Evolutionary conservation across 1,140 invertebrate species (phyloP).

Genomic region (Tetramorium alpestre): DNA sequence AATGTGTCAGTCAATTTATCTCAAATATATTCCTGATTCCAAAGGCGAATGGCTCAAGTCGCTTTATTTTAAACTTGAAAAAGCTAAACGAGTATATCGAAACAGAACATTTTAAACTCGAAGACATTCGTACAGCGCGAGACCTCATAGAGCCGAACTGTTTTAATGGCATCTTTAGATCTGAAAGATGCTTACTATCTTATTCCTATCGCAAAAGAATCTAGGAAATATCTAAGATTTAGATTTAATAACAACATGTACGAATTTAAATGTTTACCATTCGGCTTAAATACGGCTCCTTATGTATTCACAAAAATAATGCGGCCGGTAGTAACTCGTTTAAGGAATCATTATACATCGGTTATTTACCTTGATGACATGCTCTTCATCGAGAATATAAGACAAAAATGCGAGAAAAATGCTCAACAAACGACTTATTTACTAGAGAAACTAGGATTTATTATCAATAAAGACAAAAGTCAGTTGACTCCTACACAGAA

Average conservation of each 20-base stretch:
- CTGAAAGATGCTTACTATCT: not conserved
- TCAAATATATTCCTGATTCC: no score
- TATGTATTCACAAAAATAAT: no score
- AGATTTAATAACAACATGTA: not conserved
- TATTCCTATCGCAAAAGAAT: not conserved
- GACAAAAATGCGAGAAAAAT: no score
- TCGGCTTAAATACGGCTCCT: no score
- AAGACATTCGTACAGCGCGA: not conserved
- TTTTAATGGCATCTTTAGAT: not conserved
- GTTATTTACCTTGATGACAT: no score
- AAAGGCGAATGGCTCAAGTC: no score
- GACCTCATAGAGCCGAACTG: not conserved
- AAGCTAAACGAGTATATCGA: not conserved
- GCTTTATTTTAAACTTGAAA: not conserved
- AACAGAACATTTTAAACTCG: not conserved
- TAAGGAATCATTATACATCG: no score
- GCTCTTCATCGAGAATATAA: no score
- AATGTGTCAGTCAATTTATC: no score
- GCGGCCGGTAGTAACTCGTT: no score
- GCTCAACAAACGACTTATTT: not conserved
- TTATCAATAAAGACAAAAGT: not conserved
- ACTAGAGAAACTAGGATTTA: slow-evolving; percentile 1
- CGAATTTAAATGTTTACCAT: not conserved
- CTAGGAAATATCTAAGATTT: not conserved
- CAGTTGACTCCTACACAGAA: not conserved